These are phyloP conservation scores for Zapus hudsonius DNA, from an alignment of 2,113 vertebrate species.

Conservation along the genomic window DNA sequence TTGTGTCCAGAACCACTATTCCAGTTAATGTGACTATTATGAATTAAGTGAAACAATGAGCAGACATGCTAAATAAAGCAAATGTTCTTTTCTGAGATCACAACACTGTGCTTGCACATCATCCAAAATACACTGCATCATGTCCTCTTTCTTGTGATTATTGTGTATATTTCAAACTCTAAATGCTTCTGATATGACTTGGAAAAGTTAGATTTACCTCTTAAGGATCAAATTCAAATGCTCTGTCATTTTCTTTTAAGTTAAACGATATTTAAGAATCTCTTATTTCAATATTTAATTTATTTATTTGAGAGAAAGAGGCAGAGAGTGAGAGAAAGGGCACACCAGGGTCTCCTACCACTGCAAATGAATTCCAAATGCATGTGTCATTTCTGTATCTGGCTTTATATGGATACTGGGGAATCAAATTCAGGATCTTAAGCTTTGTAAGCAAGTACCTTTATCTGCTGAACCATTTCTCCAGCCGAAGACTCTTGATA, in stretches of 20 bases:
- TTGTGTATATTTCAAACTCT: not conserved
- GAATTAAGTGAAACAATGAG: not conserved
- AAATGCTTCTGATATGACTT: constrained; percentile 1
- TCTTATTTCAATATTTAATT: too few species aligned
- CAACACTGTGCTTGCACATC: not conserved
- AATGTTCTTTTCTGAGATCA: not conserved
- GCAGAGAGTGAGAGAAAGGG: too few species aligned
- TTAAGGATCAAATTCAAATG: constrained; percentile 8
- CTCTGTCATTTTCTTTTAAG: constrained; percentile 22
- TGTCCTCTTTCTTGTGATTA: not conserved
- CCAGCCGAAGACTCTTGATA: not conserved
- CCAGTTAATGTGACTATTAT: not conserved
- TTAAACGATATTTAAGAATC: too few species aligned
- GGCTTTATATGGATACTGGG: too few species aligned
- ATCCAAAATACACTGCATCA: not conserved
- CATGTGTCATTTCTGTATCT: too few species aligned
- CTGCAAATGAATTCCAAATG: too few species aligned
- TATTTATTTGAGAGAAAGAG: too few species aligned
- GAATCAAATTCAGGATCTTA: too few species aligned
- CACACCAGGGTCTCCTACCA: too few species aligned
- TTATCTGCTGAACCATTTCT: too few species aligned
- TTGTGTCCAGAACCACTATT: not conserved
- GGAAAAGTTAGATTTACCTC: not conserved
- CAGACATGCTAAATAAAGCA: not conserved
- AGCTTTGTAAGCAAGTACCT: too few species aligned